Percentiles rank a stretch among this genome's conserved stretches.
phyloP scores from a whole-genome alignment of 2,888 invertebrate genomes.

The Tinea semifulvella region DNA sequence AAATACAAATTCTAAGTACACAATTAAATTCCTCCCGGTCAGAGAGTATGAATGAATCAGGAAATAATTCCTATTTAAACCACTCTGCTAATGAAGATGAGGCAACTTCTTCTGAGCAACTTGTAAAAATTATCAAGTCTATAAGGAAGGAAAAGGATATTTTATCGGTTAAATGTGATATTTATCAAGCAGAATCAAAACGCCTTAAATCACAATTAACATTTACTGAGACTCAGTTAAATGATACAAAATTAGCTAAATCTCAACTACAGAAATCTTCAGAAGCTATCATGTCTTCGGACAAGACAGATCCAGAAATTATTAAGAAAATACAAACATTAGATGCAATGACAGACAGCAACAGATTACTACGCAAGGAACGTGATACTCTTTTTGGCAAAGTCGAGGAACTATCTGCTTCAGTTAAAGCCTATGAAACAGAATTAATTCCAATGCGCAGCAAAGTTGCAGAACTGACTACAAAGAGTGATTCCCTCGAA shows the following conservation, averaged over 20 bases:
- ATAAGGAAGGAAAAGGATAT: constrained; percentile 92
- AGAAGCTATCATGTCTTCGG: constrained; percentile 79
- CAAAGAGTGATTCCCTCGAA: constrained; percentile 74
- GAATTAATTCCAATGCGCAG: constrained; percentile 82
- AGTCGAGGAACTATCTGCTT: constrained; percentile 72
- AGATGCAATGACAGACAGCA: constrained; percentile 93
- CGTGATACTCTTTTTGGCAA: constrained; percentile 73
- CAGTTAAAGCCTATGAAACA: constrained; percentile 70
- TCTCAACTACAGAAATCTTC: constrained; percentile 75
- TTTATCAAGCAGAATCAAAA: constrained; percentile 83
- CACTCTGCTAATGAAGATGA: constrained; percentile 71
- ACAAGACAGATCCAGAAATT: constrained; percentile 86
- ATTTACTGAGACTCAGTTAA: constrained; percentile 75
- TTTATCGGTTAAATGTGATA: constrained; percentile 84
- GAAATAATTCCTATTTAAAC: constrained; percentile 55
- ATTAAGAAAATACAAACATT: constrained; percentile 89
- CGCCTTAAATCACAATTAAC: constrained; percentile 80
- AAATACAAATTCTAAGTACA: constrained; percentile 83
- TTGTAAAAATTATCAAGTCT: constrained; percentile 87
- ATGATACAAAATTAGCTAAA: constrained; percentile 73
- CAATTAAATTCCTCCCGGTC: constrained; percentile 64
- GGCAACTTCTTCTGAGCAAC: constrained; percentile 77
- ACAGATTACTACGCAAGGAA: constrained; percentile 87
- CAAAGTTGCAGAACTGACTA: constrained; percentile 74
- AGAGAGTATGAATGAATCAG: constrained; percentile 61